Percentiles rank a stretch among this genome's conserved stretches.
These are phyloP conservation scores for Ptilonorhynchus violaceus DNA, from an alignment of 2,113 vertebrate genomes.

Conservation along the genomic window DNA sequence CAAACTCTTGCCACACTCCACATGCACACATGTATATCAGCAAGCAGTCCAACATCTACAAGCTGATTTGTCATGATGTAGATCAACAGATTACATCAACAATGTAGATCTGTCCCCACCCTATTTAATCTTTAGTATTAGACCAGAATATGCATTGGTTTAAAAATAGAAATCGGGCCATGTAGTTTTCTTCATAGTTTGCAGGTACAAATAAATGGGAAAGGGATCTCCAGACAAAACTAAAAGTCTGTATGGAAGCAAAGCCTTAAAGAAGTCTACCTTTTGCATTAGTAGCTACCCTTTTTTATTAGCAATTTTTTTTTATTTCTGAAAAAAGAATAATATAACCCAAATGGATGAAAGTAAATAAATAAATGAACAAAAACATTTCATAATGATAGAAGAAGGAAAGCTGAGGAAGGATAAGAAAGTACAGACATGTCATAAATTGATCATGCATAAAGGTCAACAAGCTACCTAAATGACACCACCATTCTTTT, in stretches of 20 bases:
- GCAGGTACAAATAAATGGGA: not conserved
- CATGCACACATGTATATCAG: not conserved
- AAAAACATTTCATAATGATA: not conserved
- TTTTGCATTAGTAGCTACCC: not conserved
- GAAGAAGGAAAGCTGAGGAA: not conserved
- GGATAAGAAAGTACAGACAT: not conserved
- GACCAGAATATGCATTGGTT: not conserved
- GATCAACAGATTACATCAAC: not conserved
- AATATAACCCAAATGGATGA: not conserved
- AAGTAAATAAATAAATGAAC: not conserved
- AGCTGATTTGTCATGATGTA: not conserved
- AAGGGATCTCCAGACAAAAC: not conserved
- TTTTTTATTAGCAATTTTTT: not conserved
- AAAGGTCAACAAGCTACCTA: slow-evolving; percentile 2
- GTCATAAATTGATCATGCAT: not conserved
- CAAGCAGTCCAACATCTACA: not conserved
- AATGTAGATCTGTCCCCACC: not conserved
- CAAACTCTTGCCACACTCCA: not conserved
- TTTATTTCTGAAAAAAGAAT: not conserved
- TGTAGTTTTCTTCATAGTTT: not conserved
- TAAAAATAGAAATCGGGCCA: not conserved
- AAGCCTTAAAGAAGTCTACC: not conserved
- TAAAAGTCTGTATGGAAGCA: not conserved
- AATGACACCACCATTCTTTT: not conserved
- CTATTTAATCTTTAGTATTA: not conserved